Evolutionary conservation across 2,797 vertebrate genomes (phyloP), one percentile per base, ranked within the genome.

Genomic region (Gymnothorax javanicus): DNA sequence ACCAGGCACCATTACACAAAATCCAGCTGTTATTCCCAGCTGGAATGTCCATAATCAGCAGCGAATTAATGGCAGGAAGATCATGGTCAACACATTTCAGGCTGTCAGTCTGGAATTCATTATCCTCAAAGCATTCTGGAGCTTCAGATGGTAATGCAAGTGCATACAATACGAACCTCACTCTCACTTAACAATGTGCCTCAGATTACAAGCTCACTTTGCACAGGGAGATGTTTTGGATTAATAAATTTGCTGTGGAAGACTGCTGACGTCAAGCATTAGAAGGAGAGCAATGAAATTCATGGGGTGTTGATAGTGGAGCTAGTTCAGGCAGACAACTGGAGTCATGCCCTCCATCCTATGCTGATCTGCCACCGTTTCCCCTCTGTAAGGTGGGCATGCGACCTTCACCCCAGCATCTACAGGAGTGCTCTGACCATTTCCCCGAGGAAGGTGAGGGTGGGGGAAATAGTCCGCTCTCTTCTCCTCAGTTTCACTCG

Each of bases 1-100:
- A 87, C 86, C 90, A 89, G 91, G 85, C 67, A 7, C 23, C 86
- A 17, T 57, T 87, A 90, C 92, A 91, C 86, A 84, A 91, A 59
- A 57, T 90, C 86, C 87, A 91, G 86, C 85, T 64, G 62, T 23
- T 71, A 27, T 75, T 59, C 4, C 88, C 60, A 2, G 54, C 69
- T 84, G 71, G 79, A 88, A 86, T 77, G 58, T 50, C 82, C 86
- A 59, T 77, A 67, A 87, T 81, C 60, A 86, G 79, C 60, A 83
- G 25, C 8, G 27, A 77, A 90, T 17, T 64, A 88, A 87, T 89
- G 79, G 86, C 73, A 87, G 87, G 86, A 88, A 87, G 85, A 79
- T 12, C 33, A 59, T n/a, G 81, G 89, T 81, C 86, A 91, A 88
- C 12, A 2, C 86, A 92, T 89, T 88, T 71, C 75, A 75, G 27